Evolutionary conservation across 2,888 invertebrate species (phyloP).

Genomic region (Blastobasis adustella): DNA sequence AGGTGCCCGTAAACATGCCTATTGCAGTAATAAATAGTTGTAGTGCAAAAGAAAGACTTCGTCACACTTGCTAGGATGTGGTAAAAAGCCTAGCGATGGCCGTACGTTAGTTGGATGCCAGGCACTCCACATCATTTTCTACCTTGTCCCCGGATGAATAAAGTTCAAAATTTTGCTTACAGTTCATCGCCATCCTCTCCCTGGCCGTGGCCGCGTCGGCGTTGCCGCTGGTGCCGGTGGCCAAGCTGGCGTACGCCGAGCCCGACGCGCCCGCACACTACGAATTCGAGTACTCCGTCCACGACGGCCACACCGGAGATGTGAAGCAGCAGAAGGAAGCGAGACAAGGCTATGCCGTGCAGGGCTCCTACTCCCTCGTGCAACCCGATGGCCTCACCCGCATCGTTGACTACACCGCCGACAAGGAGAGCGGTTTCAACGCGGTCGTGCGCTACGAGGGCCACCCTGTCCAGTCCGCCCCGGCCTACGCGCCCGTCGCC

Average conservation of each 20-base stretch:
- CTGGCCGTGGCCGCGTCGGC: slow-evolving; percentile 40
- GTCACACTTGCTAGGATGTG: not conserved
- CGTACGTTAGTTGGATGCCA: not conserved
- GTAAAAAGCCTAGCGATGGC: not conserved
- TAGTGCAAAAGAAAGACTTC: not conserved
- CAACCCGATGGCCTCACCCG: slow-evolving; percentile 63
- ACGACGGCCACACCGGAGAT: slow-evolving; percentile 58
- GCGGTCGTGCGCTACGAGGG: slow-evolving; percentile 33
- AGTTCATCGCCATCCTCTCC: slow-evolving; percentile 46
- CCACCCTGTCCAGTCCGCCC: slow-evolving; percentile 12
- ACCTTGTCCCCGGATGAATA: too few relatives aligned
- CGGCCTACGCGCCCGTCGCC: slow-evolving; percentile 23
- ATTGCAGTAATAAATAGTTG: not conserved
- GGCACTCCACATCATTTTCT: too few relatives aligned
- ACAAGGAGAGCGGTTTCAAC: slow-evolving; percentile 37
- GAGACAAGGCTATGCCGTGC: slow-evolving; percentile 56
- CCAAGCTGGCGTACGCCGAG: slow-evolving; percentile 28
- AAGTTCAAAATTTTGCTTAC: slow-evolving; percentile 10
- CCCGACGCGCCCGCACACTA: slow-evolving; percentile 52
- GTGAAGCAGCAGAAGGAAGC: slow-evolving; percentile 62
- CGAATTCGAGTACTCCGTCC: slow-evolving; percentile 61
- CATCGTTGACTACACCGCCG: slow-evolving; percentile 62
- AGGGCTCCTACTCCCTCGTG: slow-evolving; percentile 64
- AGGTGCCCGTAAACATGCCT: not conserved
- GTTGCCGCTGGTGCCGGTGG: slow-evolving; percentile 28